Base-by-base conservation (phyloP, 2,888 invertebrate genomes). In the Nezara viridula region DNA sequence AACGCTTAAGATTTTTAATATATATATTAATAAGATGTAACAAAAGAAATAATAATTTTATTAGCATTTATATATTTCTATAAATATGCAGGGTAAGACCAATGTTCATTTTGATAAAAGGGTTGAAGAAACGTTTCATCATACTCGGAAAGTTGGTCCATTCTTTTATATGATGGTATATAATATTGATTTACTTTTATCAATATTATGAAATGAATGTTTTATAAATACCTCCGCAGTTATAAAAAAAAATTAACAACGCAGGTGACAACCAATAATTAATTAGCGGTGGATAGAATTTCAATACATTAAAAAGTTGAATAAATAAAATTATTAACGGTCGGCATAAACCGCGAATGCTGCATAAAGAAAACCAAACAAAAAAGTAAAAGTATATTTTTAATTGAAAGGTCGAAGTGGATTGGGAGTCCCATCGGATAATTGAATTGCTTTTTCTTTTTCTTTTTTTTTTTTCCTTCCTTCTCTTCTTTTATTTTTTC, bases 381-480 rank as follows among this genome's bases (percentile, higher is more conserved):
- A 73, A 73, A 60, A 21, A 73, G 66, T 73, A 73, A 73, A 73
- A 73, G 66, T 27, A 73, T 73, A 73, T 73, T 73, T 73, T 37
- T 73, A 73, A 73, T 73, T 73, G 37, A 73, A 73, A 73, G 37
- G 66, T 73, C 66, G 37, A 37, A 73, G 66, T 73, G 66, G 66
- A 73, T 73, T 37, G 66, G 66, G 37, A 32, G 9, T 27, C 66
- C 66, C 32, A 73, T 73, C 19, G 37, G 32, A 73, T 73, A 73
- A 73, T 73, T 73, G 66, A 73, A 73, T 73, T 73, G 32, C 66
- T 73, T 73, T 32, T 27, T 27, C 60, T 60, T 27, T 27, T 27
- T n/a, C 24, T 55, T 21, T 37, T 73, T 37, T 37, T n/a, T 60
- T 27, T 27, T 27, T n/a, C 24, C 24, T 21, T 37, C 37, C 21